Evolutionary conservation across 2,113 vertebrate species (phyloP), one percentile per base, ranked within the genome.

Genomic region (Phaethornis superciliosus): DNA sequence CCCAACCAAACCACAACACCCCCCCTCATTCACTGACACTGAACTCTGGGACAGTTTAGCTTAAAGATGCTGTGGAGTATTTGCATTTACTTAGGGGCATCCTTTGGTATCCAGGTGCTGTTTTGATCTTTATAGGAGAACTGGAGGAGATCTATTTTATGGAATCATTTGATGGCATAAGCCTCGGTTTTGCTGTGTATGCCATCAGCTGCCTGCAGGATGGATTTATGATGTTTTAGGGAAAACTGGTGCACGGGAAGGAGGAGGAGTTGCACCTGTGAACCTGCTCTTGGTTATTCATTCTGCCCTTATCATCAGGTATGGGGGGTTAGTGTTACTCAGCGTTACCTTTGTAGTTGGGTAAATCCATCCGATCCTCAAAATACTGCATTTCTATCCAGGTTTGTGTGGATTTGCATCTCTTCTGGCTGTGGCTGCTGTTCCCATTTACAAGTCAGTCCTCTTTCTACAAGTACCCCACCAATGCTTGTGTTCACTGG

Each of bases 401-500:
- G 23, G 7, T 27, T 33, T 0, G 0, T 46, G 62, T 71, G 58
- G 56, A 9, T 74, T 63, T 82, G 9, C 30, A 30, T 42, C 47
- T 63, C 40, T 30, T 33, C 26, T 55, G 35, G 55, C 40, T 69
- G 18, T 37, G 49, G 30, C 44, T 60, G 47, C 71, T 60, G 32
- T 40, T 77, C 1, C 0, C 12, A 0, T 69, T 49, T 65, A 46
- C 35, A 51, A 82, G 19, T 0, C 28, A 37, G 64, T 90, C 47
- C 19, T 4, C 5, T 68, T 74, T 75, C 32, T 0, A 0, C 59
- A 24, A 47, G 10, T 58, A 3, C 16, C 26, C 8, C 35, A 46
- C 84, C 63, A 89, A 85, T 44, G 64, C 76, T 35, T 0, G 1
- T 63, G 70, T 33, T 33, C 33, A 6, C 58, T 19, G 72, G 12